Base-by-base conservation (phyloP, 2,797 vertebrate species). In the Carcharodon carcharias region DNA sequence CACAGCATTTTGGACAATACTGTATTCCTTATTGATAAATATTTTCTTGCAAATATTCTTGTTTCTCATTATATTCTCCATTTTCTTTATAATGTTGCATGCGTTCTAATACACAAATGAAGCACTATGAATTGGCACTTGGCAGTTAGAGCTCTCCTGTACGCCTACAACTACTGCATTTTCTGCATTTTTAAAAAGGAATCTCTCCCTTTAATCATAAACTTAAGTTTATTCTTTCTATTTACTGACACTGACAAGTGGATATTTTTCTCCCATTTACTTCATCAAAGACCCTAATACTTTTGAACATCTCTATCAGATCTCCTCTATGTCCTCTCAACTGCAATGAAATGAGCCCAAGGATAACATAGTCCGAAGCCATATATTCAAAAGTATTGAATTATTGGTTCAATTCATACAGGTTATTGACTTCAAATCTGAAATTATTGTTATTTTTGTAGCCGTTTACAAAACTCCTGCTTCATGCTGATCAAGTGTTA, bases 11-110 rank as follows among this genome's bases (percentile, higher is more conserved):
- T 71, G 67, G 40, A 50, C 21, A 40, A 45, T 69, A 67, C 3
- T 69, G 35, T 65, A 28, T 94, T 45, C 71, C 65, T 95, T 54
- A 54, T 95, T 54, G 65, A 73, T 95, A 95, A 95, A 95, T 95
- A 35, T 73, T 95, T 95, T 73, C 67, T 71, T 54, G 94, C 45
- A 23, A 95, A 95, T 11, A 54, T 95, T 73, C 69, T 50, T 93
- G n/a, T n/a, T n/a, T n/a, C n/a, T n/a, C n/a, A n/a, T n/a, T n/a
- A n/a, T n/a, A n/a, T n/a, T n/a, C n/a, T n/a, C n/a, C 67, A 12
- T 28, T 73, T 73, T 95, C 28, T 71, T 71, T 1, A 54, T 73
- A 31, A 18, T 56, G 67, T 16, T 56, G 35, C 28, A 54, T n/a
- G n/a, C n/a, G n/a, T 69, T 54, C 45, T 9, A 3, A 35, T 92